These are phyloP conservation scores for Calidris pugnax DNA, from an alignment of 2,113 vertebrate genomes.

Conservation along the genomic window DNA sequence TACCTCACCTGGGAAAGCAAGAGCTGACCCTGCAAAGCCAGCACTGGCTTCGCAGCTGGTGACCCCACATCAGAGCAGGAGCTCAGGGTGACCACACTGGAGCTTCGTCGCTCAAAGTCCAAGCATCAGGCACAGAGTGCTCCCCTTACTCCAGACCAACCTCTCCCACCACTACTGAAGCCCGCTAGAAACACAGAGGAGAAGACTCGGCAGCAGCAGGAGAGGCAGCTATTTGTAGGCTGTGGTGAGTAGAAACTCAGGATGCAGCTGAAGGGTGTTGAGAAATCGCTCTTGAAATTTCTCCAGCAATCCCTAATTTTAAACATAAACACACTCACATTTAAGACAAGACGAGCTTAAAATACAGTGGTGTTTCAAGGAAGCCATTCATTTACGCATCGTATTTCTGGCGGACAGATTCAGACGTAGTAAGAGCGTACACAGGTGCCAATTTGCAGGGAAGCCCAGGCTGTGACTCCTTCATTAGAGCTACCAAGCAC, in stretches of 20 bases:
- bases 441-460: neutral
- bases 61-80: neutral
- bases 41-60: neutral
- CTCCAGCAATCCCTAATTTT: neutral
- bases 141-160: neutral
- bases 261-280: neutral
- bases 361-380: neutral
- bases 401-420: neutral
- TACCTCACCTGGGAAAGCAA: neutral
- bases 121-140: neutral
- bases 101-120: neutral
- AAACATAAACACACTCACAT: neutral
- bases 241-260: neutral
- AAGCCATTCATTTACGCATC: neutral
- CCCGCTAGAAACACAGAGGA: neutral
- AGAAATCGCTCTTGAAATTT: neutral
- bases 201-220: neutral
- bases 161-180: neutral
- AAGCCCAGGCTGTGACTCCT: neutral
- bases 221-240: neutral
- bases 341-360: neutral
- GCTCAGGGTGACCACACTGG: neutral
- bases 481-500: neutral
- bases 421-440: neutral
- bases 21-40: neutral